Base-by-base conservation (phyloP, 2,797 vertebrate species). In the Anniella stebbinsi region DNA sequence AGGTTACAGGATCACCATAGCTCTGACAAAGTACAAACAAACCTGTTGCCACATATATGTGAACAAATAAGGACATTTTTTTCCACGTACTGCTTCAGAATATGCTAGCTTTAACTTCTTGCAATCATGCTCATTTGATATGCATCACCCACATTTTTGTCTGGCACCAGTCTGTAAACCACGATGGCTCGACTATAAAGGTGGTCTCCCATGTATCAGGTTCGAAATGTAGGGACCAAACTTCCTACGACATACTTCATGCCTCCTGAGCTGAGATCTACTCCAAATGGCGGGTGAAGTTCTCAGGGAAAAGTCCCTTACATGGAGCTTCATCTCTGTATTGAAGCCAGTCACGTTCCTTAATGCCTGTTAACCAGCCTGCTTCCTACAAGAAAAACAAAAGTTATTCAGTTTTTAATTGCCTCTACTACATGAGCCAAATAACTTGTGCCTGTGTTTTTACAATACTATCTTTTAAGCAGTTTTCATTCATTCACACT, bases 291-390 rank as follows among this genome's bases (percentile, higher is more conserved):
- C 97, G 97, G 2, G 97, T 98, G 92, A 99, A 99, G 96, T 99
- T 99, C 93, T 99, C 98, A 89, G 99, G 99, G 95, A 99, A 99
- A 90, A 99, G 98, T 98, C 99, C 99, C 97, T 98, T 98, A 25
- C 97, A 97, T 80, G 98, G 97, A 15, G 94, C 92, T 28, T 92
- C 96, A 86, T 97, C 95, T 91, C 97, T 98, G 60, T 97, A 96
- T 75, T 98, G 97, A 85, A 97, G 96, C 99, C 99, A 99, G 38
- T 99, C 98, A 0, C 91, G 97, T 94, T 99, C 98, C 95, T 97
- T 98, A 89, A 99, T 95, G 54, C 99, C 99, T 23, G 98, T 98
- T 87, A 99, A 97, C 99, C 99, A 99, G 75, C 99, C 99, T 10
- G 99, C 99, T 85, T 99, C 99, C 99, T 99, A 97, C 66, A 97